Percentiles rank a stretch among this genome's conserved stretches.
phyloP scores from a whole-genome alignment of 2,797 vertebrate species.

The Arctocebus calabarensis region DNA sequence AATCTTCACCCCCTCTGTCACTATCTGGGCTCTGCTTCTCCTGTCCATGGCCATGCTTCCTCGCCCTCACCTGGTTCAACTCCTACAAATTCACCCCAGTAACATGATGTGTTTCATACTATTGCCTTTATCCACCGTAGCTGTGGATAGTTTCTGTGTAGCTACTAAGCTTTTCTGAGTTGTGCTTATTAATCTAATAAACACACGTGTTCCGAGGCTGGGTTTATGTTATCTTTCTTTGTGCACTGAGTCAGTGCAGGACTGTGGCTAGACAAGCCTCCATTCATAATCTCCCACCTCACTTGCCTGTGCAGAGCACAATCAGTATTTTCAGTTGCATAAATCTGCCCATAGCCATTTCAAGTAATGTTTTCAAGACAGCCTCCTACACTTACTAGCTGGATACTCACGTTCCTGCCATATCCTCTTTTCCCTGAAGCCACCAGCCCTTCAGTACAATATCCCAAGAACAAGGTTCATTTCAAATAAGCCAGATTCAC shows the following conservation, averaged over 20 bases:
- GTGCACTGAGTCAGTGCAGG: no score
- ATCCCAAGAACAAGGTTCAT: not conserved
- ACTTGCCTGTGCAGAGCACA: accelerated
- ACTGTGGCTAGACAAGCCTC: not conserved
- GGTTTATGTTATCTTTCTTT: not conserved
- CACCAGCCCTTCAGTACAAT: not conserved
- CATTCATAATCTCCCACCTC: not conserved
- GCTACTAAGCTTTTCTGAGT: no score
- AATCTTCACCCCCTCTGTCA: no score
- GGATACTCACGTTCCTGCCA: accelerated
- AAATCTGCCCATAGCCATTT: accelerated
- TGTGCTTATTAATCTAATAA: not conserved
- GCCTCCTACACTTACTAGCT: accelerated
- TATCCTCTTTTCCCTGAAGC: not conserved
- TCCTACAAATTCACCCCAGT: not conserved
- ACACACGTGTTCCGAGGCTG: not conserved
- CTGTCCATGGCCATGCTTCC: accelerated
- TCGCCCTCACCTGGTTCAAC: not conserved
- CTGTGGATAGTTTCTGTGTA: not conserved
- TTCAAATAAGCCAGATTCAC: not conserved
- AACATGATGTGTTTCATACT: accelerated
- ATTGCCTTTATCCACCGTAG: not conserved
- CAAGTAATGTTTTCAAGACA: not conserved
- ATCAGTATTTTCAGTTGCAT: accelerated
- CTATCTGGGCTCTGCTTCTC: no score